Evolutionary conservation across 2,113 vertebrate genomes (phyloP), one percentile per base, ranked within the genome.

Genomic region (Sinocyclocheilus anshuiensis): DNA sequence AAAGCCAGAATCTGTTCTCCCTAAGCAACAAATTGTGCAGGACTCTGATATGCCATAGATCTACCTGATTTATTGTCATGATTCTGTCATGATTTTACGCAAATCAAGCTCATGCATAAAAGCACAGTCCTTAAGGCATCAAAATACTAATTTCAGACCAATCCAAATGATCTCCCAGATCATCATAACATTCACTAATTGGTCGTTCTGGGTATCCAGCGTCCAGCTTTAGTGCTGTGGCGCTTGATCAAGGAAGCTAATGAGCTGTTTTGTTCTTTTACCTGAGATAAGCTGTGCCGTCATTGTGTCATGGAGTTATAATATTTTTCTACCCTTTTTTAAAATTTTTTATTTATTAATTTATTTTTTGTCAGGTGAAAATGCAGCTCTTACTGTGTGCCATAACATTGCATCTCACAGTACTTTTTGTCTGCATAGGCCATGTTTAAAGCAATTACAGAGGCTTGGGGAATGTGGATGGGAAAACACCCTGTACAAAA

Each of bases 371-470:
- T 48, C 45, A 48, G 45, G 10, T 48, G 11, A 48, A 48, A 48
- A 74, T 42, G 71, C 36, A 39, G 2, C 20, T 42, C 36, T 22
- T 42, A 74, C 8, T 6, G 20, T 20, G 22, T 22, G 18, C 9
- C 69, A 74, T 26, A 8, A 50, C 36, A 20, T 36, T 55, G 42
- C 26, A 29, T 22, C 13, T 24, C 18, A 26, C 50, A 10, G 36
- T 36, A 42, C 11, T 65, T 22, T 7, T 59, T 75, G 29, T 74
- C 45, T 36, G 13, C n/a, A 74, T 61, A 11, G 33, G 26, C 63
- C 53, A 53, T 6, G 45, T 71, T 84, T 75, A 63, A 24, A 87
- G 83, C 22, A 61, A 75, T 42, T 81, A 22, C 10, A 53, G 9
- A 65, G 13, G 22, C 24, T 57, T 36, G 13, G 26, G 9, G 61